Evolutionary conservation across 2,888 invertebrate species (phyloP).

Genomic region (Rhorus exstirpatorius): DNA sequence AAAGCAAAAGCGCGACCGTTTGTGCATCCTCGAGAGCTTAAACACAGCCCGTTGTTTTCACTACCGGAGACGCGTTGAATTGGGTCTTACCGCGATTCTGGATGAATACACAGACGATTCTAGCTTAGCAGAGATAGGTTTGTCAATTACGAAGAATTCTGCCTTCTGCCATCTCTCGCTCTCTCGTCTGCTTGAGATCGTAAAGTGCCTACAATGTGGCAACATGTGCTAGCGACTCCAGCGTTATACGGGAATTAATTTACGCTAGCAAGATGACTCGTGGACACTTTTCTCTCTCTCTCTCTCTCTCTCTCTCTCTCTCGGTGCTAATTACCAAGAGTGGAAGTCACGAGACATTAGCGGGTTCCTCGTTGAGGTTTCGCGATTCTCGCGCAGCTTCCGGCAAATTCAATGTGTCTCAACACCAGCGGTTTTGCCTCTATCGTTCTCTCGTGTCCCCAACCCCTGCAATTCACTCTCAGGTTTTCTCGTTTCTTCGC

Average conservation of each 20-base stretch:
- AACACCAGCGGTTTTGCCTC: conserved; percentile 24
- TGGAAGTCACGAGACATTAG: conserved; percentile 54
- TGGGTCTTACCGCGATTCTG: neutral
- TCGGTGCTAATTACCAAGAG: conserved; percentile 45
- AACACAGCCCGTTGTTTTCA: neutral
- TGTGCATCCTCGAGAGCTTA: neutral
- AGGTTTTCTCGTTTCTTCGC: conserved; percentile 15
- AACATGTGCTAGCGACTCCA: conserved; percentile 17
- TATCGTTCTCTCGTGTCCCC: conserved; percentile 12
- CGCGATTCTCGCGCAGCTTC: conserved; percentile 13
- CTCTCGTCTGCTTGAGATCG: neutral
- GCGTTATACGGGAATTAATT: conserved; percentile 39
- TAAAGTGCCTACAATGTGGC: conserved; percentile 7
- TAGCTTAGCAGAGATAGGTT: neutral
- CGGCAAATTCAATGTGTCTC: conserved; percentile 41
- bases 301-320: conserved; percentile 4
- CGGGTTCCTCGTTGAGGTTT: conserved; percentile 9
- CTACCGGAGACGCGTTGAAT: neutral
- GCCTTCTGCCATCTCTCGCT: neutral
- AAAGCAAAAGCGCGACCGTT: conserved; percentile 10
- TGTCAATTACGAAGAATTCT: neutral
- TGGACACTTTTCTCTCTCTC: conserved; percentile 2
- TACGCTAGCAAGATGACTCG: conserved; percentile 33
- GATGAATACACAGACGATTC: conserved; percentile 9
- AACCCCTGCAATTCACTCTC: conserved; percentile 2